A percentile compares a stretch with the other conserved stretches of the same genome.
Evolutionary conservation across 1,140 invertebrate genomes (phyloP).

Genomic region (Leucophenga varia): DNA sequence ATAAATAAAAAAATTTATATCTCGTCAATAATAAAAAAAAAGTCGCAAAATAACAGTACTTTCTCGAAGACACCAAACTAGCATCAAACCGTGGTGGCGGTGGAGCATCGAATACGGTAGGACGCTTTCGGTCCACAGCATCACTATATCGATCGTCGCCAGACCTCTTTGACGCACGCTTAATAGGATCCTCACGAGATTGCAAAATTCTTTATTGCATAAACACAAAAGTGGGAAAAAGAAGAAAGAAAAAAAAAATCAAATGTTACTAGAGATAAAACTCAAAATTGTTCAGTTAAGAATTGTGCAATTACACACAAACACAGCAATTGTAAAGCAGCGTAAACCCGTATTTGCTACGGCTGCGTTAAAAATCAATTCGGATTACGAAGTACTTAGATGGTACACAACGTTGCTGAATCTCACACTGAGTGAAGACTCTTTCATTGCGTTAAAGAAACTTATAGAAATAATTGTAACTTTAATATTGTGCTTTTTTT

Average conservation of each 20-base stretch:
- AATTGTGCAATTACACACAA: too few relatives aligned
- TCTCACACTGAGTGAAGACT: too few relatives aligned
- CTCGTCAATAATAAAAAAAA: not conserved
- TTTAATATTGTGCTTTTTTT: slow-evolving; percentile 37
- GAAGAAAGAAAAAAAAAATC: slow-evolving; percentile 30
- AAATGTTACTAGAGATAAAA: slow-evolving; percentile 29
- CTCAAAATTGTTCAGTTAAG: too few relatives aligned
- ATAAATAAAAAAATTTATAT: not conserved
- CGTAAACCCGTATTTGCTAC: too few relatives aligned
- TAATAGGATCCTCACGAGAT: slow-evolving; percentile 56
- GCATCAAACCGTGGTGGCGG: slow-evolving; percentile 53
- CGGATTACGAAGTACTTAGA: too few relatives aligned
- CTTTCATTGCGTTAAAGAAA: too few relatives aligned
- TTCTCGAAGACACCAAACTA: slow-evolving; percentile 41
- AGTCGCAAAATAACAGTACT: slow-evolving; percentile 17
- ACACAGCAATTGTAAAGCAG: too few relatives aligned
- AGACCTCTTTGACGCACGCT: slow-evolving; percentile 54
- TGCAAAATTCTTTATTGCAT: slow-evolving; percentile 47
- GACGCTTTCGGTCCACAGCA: slow-evolving; percentile 55
- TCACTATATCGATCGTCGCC: slow-evolving; percentile 50
- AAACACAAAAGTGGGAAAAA: slow-evolving; percentile 9
- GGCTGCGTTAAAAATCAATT: too few relatives aligned
- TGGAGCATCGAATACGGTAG: slow-evolving; percentile 57
- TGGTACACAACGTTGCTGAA: too few relatives aligned
- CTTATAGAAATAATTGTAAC: slow-evolving; percentile 3